Base-by-base conservation (phyloP, 2,797 vertebrate genomes). In the Sebastes trivittatus region DNA sequence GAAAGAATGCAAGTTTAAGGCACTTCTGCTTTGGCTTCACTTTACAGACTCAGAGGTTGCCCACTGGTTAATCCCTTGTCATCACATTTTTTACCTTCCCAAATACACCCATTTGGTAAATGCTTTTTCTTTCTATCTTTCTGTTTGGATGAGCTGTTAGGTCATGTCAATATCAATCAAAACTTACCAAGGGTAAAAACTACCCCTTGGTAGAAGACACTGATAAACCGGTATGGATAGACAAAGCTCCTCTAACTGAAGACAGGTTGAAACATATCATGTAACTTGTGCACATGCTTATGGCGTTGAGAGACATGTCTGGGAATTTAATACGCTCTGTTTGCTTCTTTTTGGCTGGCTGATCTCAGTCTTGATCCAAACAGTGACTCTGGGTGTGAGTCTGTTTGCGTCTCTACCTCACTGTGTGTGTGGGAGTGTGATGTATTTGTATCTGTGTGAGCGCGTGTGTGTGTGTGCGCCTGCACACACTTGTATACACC, bases 251-350 rank as follows among this genome's bases (percentile, higher is more conserved):
- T 79, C n/a, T 72, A 27, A 83, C 55, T 60, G 58, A 70, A 77
- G 82, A 82, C 89, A 86, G 77, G 88, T 84, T 82, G 72, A 72
- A 86, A 88, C 86, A 60, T 36, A 90, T 88, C 79, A 77, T 49
- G 23, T 68, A 74, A 61, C 62, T 59, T 62, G 69, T 86, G 56
- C 56, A 56, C 58, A 84, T 85, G 78, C 46, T 84, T 62, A 63
- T 60, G 54, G 61, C 38, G 52, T 52, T 87, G 72, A 89, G 73
- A 86, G 73, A 84, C 66, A 77, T 54, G 72, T 90, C 72, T 86
- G 84, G 81, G 69, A 77, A 91, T 88, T 88, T 60, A 38, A 79
- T 77, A 61, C 1, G 23, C 76, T 86, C 66, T 36, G 32, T 49
- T 87, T 69, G 67, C 60, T 86, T 82, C 81, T 60, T 49, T 58